Conservation (phyloP, 2,113 vertebrate genomes). For the Ancistrus triradiatus region DNA sequence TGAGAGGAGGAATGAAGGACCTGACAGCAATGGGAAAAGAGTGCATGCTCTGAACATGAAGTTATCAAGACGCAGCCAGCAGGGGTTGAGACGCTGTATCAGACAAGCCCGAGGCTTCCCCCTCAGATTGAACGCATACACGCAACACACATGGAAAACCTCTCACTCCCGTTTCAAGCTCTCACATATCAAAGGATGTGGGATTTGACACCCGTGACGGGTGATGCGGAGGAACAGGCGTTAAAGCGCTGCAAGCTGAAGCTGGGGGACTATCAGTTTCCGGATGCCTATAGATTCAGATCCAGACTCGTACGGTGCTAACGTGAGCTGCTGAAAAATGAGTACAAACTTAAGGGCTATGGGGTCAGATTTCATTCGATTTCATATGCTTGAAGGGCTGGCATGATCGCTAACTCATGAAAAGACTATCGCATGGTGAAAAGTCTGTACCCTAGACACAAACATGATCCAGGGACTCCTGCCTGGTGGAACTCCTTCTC, state of each 20-base stretch:
- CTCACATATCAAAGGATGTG: background rate
- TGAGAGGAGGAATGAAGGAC: slow-evolving; percentile 6
- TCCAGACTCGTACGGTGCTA: too few relatives aligned
- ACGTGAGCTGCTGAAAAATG: too few relatives aligned
- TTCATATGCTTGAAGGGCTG: too few relatives aligned
- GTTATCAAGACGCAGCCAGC: slow-evolving; percentile 42
- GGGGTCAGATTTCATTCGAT: too few relatives aligned
- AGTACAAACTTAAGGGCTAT: too few relatives aligned
- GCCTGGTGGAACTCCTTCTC: too few relatives aligned
- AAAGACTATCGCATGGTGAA: too few relatives aligned
- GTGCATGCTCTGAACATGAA: slow-evolving; percentile 31
- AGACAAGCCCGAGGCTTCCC: slow-evolving; percentile 41
- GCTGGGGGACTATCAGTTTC: background rate
- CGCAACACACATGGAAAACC: slow-evolving; percentile 15
- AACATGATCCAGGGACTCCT: too few relatives aligned
- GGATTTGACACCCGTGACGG: background rate
- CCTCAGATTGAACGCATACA: slow-evolving; percentile 21
- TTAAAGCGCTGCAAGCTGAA: background rate
- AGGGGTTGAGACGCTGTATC: slow-evolving; percentile 50
- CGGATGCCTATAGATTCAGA: too few relatives aligned
- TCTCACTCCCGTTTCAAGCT: slow-evolving; percentile 5
- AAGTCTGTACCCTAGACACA: too few relatives aligned
- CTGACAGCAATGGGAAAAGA: slow-evolving; percentile 32
- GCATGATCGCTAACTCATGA: too few relatives aligned
- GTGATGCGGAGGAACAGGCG: too few relatives aligned